Base-by-base conservation (phyloP, 92 coral and sea anemone genomes). In the Paragorgia papillata region DNA sequence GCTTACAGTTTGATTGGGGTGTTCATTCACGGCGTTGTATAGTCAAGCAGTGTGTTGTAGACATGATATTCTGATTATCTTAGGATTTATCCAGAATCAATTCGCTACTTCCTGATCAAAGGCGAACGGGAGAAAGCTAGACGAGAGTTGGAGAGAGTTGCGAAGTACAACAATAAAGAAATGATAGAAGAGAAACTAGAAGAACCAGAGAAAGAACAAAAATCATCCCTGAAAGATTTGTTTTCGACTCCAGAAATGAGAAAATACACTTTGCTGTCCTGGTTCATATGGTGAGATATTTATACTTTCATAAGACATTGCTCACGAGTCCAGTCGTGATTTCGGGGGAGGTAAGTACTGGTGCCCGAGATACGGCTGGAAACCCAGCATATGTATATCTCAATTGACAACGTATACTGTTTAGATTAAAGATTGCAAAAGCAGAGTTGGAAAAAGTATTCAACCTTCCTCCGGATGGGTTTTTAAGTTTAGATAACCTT, bases 281-380 rank as follows among this genome's bases (percentile, higher is more conserved):
- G 93, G 80, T 89, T 85, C 67, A 63, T 76, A 53, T 89, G 95
- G 95, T 89, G 31, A 59, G 91, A n/a, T n/a, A n/a, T n/a, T n/a
- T n/a, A 12, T 4, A 12, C 43, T 12, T 37, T 37, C 43, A 12
- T 37, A n/a, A n/a, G n/a, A n/a, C n/a, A n/a, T n/a, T n/a, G n/a
- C n/a, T n/a, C n/a, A n/a, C n/a, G n/a, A n/a, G n/a, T n/a, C n/a
- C n/a, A n/a, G n/a, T n/a, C n/a, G n/a, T n/a, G 5, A 37, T 12
- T 37, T 37, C 12, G 5, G 43, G 43, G n/a, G n/a, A n/a, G n/a
- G n/a, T n/a, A n/a, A n/a, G n/a, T n/a, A n/a, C 43, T 12, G 5
- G 43, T 12, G 43, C 43, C 43, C 5, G 43, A 12, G 43, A n/a
- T n/a, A n/a, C n/a, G n/a, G n/a, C n/a, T n/a, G n/a, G n/a, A n/a